phyloP scores from a whole-genome alignment of 2,113 vertebrate species.

The Eulacestoma nigropectus region DNA sequence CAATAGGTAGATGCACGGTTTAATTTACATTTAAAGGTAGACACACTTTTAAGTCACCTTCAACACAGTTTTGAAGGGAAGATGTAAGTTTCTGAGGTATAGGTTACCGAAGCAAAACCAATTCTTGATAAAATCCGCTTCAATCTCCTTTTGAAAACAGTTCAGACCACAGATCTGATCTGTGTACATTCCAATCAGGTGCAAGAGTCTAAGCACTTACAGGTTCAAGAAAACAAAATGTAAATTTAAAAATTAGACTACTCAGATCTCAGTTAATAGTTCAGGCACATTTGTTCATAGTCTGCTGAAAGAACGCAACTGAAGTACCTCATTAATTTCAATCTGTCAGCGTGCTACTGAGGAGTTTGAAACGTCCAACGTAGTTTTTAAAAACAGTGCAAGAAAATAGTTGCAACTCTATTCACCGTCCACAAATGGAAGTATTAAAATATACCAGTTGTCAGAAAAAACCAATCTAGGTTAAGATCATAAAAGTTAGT shows the following conservation, averaged over 20 bases:
- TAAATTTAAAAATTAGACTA: background rate
- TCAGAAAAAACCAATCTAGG: background rate
- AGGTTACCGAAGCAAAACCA: background rate
- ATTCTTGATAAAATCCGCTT: background rate
- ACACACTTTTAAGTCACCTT: background rate
- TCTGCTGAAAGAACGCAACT: background rate
- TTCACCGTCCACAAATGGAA: background rate
- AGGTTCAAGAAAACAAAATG: background rate
- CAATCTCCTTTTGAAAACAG: background rate
- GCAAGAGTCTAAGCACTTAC: background rate
- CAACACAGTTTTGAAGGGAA: background rate
- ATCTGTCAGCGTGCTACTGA: background rate
- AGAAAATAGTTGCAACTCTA: background rate
- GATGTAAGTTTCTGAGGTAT: rapidly evolving
- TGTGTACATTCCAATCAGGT: rapidly evolving
- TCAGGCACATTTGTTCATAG: background rate
- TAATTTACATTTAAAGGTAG: background rate
- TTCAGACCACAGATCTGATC: background rate
- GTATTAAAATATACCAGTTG: background rate
- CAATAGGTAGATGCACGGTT: background rate
- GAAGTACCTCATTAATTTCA: background rate
- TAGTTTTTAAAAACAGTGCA: background rate
- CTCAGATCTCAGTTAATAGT: background rate
- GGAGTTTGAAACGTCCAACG: background rate
- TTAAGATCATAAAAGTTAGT: background rate